Evolutionary conservation across 2,113 vertebrate genomes (phyloP).

Genomic region (Gracilinanus agilis): DNA sequence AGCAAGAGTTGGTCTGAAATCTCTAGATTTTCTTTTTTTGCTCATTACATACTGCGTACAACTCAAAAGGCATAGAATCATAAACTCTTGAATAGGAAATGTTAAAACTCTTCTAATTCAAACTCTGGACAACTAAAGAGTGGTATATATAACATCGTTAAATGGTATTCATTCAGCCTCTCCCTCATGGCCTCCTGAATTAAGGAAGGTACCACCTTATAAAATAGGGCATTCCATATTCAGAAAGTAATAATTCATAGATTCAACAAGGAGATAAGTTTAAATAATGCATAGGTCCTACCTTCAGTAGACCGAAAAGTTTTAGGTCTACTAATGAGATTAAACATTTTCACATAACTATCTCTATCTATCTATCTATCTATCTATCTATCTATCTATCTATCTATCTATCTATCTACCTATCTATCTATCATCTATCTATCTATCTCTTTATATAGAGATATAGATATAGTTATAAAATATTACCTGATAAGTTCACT

Average conservation of each 20-base stretch:
- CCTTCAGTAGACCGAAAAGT: no score
- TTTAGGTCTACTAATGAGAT: not conserved
- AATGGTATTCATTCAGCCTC: not conserved
- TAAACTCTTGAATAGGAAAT: not conserved
- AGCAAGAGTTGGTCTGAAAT: constrained; percentile 33
- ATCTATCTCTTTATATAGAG: no score
- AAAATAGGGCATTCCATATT: not conserved
- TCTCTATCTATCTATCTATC: no score
- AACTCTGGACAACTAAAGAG: not conserved
- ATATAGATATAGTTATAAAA: not conserved
- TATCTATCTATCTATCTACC: no score
- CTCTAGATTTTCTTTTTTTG: not conserved
- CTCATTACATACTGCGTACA: constrained; percentile 31
- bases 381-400: no score
- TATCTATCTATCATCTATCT: no score
- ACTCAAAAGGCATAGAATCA: not conserved
- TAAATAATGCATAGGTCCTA: not conserved
- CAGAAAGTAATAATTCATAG: not conserved
- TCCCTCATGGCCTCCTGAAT: not conserved
- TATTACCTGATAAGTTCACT: not conserved
- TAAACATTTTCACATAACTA: no score
- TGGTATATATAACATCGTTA: not conserved
- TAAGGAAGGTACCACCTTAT: not conserved
- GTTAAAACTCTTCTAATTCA: not conserved
- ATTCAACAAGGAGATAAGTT: not conserved